These are phyloP conservation scores for Mythimna ferrago DNA, from an alignment of 2,888 invertebrate species.

Conservation along the genomic window DNA sequence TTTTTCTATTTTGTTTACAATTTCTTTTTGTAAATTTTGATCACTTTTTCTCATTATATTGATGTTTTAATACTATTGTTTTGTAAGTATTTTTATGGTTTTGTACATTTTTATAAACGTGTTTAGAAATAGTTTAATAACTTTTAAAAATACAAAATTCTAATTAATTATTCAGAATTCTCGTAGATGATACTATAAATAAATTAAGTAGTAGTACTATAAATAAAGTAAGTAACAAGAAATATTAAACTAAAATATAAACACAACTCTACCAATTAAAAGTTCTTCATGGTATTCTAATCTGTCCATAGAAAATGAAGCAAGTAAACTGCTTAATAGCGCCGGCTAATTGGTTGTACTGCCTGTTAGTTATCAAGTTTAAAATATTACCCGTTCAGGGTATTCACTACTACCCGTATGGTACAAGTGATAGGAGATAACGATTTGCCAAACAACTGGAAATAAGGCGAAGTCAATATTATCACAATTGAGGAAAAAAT, in stretches of 20 bases:
- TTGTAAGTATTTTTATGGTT: background rate
- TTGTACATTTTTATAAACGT: background rate
- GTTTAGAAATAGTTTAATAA: background rate
- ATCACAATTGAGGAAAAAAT: background rate
- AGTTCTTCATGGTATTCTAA: conserved; percentile 66
- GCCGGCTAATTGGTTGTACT: conserved; percentile 69
- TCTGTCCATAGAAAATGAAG: conserved; percentile 64
- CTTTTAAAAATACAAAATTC: background rate
- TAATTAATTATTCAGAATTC: background rate
- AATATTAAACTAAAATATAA: conserved; percentile 4
- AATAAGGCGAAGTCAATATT: no score
- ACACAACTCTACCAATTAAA: conserved; percentile 61
- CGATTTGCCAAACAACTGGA: background rate
- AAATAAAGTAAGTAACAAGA: conserved; percentile 1
- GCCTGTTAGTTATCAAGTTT: conserved; percentile 58
- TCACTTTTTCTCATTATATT: background rate
- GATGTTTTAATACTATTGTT: background rate
- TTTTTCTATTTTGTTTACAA: conserved; percentile 13
- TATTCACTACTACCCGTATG: background rate
- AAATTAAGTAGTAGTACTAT: no score
- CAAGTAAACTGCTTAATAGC: conserved; percentile 65
- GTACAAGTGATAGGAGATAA: background rate
- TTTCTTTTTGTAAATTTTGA: background rate
- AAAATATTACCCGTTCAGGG: conserved; percentile 62
- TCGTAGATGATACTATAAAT: no score